Base-by-base conservation (phyloP, 2,113 vertebrate genomes). In the Grantiella picta region DNA sequence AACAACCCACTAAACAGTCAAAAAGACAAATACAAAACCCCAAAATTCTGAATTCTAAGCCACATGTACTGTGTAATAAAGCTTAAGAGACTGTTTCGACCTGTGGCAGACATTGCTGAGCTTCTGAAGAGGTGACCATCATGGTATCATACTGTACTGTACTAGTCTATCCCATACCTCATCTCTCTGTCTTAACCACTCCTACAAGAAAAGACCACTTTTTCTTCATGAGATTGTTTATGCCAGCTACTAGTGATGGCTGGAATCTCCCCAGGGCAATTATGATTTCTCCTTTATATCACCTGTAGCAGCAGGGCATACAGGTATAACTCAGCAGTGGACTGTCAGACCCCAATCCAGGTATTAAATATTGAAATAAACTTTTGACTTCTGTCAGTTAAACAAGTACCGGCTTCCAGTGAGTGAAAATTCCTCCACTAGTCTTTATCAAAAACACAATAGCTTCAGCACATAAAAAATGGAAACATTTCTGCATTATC, bases 81-180 rank as follows among this genome's bases (percentile, higher is more conserved):
- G 8, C 12, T 66, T 27, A 66, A 73, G 18, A 69, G 25, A 17
- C 8, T 71, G 16, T 40, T 91, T 25, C 25, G 75, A 47, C 11
- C 3, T 29, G 9, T 23, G 15, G 66, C 35, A 68, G 33, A 29
- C 12, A 15, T 8, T 87, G 35, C 5, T 36, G 52, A 59, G 17
- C 25, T 90, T 73, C 35, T 59, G 61, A 45, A 81, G 31, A 56
- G 5, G 6, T 40, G 15, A 44, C 28, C 7, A 23, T 27, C 9
- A 16, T 33, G 11, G 19, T 59, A 24, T 8, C 1, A 4, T 56
- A 22, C 6, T 2, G 9, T 50, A 21, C 6, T 2, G 1, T 27
- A 36, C 36, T 11, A 11, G 8, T 11, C 38, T 11, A 4, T 36
- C 20, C 12, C 27, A 15, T 18, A 21, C 17, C 15, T 73, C n/a